These are phyloP conservation scores for Phrynosoma platyrhinos DNA, from an alignment of 2,113 vertebrate species.

Conservation along the genomic window DNA sequence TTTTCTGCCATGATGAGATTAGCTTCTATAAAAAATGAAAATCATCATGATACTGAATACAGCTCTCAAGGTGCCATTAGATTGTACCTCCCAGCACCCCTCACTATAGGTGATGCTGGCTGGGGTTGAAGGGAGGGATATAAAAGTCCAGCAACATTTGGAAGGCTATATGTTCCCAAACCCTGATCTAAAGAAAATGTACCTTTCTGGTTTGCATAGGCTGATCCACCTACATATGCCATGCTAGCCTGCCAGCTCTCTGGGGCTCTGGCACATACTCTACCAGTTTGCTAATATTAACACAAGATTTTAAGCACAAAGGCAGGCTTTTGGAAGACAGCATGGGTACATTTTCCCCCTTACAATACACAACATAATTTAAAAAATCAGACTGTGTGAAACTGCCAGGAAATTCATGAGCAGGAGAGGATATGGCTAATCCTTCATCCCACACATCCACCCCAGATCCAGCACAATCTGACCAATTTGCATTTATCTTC, in stretches of 20 bases:
- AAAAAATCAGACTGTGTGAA: neutral
- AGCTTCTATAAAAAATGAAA: neutral
- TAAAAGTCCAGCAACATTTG: too few relatives aligned
- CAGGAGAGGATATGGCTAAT: neutral
- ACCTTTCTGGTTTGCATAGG: neutral
- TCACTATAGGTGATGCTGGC: too few relatives aligned
- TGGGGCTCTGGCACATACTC: too few relatives aligned
- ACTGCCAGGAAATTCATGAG: neutral
- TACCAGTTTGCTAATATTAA: neutral
- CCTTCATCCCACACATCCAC: neutral
- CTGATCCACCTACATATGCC: neutral
- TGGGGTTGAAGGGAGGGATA: too few relatives aligned
- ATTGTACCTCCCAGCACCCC: neutral
- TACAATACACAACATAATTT: too few relatives aligned
- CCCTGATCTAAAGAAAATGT: neutral
- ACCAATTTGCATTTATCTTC: neutral
- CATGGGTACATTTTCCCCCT: neutral
- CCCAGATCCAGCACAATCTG: neutral
- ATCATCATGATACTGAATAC: neutral
- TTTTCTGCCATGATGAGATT: slow-evolving; percentile 2
- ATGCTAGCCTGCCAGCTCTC: neutral
- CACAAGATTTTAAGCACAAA: neutral
- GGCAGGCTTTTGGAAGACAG: neutral
- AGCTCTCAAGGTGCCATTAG: neutral
- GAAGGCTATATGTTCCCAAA: neutral